Evolutionary conservation across 2,797 vertebrate species (phyloP).

Genomic region (Pangasius macronema): DNA sequence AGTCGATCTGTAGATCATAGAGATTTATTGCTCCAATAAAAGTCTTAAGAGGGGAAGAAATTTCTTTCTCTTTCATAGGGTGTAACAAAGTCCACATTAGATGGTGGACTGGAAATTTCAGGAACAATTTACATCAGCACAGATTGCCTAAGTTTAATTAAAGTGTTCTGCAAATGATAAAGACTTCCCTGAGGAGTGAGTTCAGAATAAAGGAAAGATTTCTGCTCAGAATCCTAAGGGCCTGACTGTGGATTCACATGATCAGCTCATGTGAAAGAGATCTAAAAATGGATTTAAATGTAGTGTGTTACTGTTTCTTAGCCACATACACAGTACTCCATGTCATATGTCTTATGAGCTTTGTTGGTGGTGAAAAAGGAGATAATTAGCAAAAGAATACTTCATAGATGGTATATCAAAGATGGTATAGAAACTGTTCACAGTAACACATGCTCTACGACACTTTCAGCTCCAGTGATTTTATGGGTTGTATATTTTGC

Average conservation of each 20-base stretch:
- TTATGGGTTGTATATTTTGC: neutral
- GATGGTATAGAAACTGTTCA: neutral
- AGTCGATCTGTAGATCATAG: constrained; percentile 54
- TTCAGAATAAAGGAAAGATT: constrained; percentile 52
- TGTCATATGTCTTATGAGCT: neutral
- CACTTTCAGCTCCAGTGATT: neutral
- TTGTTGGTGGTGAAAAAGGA: neutral
- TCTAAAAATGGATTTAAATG: constrained; percentile 18
- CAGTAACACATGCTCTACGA: neutral
- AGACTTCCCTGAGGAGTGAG: constrained; percentile 43
- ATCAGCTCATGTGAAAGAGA: constrained; percentile 69
- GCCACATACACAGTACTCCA: neutral
- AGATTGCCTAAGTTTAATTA: constrained; percentile 63
- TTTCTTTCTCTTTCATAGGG: constrained; percentile 1
- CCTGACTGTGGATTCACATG: constrained; percentile 38
- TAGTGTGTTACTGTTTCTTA: neutral
- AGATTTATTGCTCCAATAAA: constrained; percentile 70
- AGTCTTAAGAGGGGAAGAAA: constrained; percentile 40
- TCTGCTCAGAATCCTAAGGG: constrained; percentile 53
- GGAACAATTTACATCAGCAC: constrained; percentile 56
- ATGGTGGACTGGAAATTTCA: constrained; percentile 46
- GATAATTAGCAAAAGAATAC: neutral
- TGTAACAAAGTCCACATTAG: constrained; percentile 64
- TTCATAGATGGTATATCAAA: neutral
- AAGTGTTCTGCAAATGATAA: constrained; percentile 51